Evolutionary conservation across 2,797 vertebrate species (phyloP), one percentile per base, ranked within the genome.

Genomic region (Alfaro cultratus): DNA sequence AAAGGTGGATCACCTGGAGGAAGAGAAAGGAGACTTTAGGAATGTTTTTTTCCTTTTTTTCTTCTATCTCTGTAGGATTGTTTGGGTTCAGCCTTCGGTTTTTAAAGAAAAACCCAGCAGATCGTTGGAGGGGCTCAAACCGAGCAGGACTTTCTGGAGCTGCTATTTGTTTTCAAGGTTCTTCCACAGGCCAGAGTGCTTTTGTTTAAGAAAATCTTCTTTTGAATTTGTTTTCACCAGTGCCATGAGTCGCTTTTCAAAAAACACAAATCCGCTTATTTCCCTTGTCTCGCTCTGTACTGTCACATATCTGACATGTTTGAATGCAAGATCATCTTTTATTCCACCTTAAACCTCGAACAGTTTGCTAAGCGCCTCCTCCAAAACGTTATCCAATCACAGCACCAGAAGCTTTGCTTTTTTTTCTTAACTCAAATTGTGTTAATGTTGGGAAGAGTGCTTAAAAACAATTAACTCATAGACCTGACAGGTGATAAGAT

Each of bases 101-200:
- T 79, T 81, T 1, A 29, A 75, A 77, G 79, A 72, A 60, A 78
- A 80, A 76, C 43, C 78, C 79, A 39, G 77, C 78, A 74, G 73
- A 82, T 83, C 80, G 80, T 85, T 47, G 46, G 15, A 67, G 80
- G 41, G 78, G 80, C 81, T 83, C 47, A 80, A 68, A 73, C 57
- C 57, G 1, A 77, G 77, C 76, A 71, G 79, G 80, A 87, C 80
- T 80, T 80, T 88, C 79, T 83, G 68, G 78, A 82, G 81, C 87
- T 88, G 86, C 71, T 55, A 7, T 86, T 76, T 81, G 80, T 86
- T 80, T 91, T 80, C 83, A 78, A 85, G 84, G 75, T 78, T 89
- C 78, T 84, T 80, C 85, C 89, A 68, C 87, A 86, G 86, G 88
- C 88, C 80, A 89, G 90, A 72, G 39, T 75, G 12, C 74, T 80